Percentiles rank a stretch among this genome's conserved stretches.
phyloP scores from a whole-genome alignment of 2,113 vertebrate genomes.

The Alethe diademata region DNA sequence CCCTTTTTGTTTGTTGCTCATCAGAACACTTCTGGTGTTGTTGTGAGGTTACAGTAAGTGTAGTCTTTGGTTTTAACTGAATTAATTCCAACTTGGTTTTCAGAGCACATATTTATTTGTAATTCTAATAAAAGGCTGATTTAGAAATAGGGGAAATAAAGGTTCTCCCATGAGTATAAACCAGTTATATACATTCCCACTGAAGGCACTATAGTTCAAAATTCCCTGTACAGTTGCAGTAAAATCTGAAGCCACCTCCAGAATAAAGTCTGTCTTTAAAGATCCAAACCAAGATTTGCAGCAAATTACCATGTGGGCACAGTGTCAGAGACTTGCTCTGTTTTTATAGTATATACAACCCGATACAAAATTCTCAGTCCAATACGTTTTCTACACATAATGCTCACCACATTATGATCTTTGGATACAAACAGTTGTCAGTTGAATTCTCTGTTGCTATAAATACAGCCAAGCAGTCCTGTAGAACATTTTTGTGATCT shows the following conservation, averaged over 20 bases:
- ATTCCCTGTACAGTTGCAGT: background rate
- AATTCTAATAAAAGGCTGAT: background rate
- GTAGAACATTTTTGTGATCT: background rate
- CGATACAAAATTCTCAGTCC: background rate
- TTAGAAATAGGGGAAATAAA: background rate
- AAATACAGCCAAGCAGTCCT: background rate
- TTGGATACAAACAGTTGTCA: background rate
- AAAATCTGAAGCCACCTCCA: background rate
- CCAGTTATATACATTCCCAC: background rate
- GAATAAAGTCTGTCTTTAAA: conserved; percentile 3
- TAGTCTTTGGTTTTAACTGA: conserved; percentile 55
- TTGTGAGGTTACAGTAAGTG: background rate
- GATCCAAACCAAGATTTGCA: background rate
- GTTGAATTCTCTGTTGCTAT: background rate
- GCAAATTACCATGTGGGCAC: background rate
- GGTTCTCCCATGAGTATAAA: background rate
- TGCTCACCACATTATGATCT: background rate
- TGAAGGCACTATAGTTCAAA: conserved; percentile 7
- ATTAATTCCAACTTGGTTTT: background rate
- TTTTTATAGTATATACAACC: background rate
- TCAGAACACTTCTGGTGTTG: background rate
- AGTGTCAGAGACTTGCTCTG: background rate
- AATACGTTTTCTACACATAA: background rate
- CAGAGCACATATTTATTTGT: background rate
- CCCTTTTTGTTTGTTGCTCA: conserved; percentile 2